Evolutionary conservation across 2,113 vertebrate genomes (phyloP).

Genomic region (Corynorhinus townsendii): DNA sequence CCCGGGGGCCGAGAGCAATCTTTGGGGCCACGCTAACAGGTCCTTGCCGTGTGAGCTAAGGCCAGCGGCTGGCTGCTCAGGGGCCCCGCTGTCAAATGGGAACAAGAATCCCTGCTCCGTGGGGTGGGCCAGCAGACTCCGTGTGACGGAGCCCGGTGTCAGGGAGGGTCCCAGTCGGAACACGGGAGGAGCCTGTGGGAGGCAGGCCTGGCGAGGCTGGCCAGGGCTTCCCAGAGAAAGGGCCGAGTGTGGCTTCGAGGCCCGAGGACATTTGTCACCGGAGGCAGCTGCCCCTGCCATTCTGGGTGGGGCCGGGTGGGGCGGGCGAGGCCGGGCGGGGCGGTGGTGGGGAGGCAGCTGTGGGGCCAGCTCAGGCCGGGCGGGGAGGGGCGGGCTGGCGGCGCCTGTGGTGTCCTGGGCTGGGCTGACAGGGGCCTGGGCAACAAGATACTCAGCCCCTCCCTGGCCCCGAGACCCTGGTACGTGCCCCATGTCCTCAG

Average conservation of each 20-base stretch:
- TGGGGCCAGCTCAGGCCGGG: neutral
- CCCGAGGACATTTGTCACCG: constrained; percentile 23
- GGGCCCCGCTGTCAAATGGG: neutral
- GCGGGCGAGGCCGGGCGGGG: neutral
- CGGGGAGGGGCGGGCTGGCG: neutral
- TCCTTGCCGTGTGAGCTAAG: accelerated
- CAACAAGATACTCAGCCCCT: accelerated
- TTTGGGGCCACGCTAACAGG: accelerated
- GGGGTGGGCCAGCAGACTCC: neutral
- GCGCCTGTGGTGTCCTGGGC: neutral
- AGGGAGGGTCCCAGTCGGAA: accelerated
- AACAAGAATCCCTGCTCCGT: accelerated
- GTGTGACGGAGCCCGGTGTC: accelerated
- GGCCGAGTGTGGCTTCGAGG: neutral
- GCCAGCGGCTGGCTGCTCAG: accelerated
- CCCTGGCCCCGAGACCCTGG: accelerated
- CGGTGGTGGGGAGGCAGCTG: constrained; percentile 38
- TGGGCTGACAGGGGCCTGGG: neutral
- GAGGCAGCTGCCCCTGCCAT: constrained; percentile 58
- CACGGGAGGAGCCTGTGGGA: neutral
- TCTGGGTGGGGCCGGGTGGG: neutral
- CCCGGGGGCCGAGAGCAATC: neutral
- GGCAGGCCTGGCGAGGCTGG: neutral
- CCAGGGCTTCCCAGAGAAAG: neutral
- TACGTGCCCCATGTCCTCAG: accelerated